Percentiles rank a stretch among this genome's conserved stretches.
Evolutionary conservation across 2,113 vertebrate genomes (phyloP).

Genomic region (Chiloscyllium plagiosum): DNA sequence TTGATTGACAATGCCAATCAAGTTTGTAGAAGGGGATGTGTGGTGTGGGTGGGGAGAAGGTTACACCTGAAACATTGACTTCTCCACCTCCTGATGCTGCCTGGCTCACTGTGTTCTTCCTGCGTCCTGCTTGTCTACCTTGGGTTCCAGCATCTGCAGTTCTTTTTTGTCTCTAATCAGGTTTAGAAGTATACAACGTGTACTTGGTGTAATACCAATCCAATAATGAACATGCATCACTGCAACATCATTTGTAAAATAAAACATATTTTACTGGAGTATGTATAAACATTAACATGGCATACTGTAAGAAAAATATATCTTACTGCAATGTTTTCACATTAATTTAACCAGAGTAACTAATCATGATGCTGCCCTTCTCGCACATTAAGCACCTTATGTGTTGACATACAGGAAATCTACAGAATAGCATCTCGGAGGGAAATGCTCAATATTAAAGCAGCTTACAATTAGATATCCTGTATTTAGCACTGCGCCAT

Average conservation of each 20-base stretch:
- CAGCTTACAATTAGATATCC: not conserved
- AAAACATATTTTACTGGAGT: not conserved
- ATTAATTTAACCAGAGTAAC: not conserved
- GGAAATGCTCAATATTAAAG: not conserved
- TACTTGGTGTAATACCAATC: not conserved
- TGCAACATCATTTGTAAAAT: not conserved
- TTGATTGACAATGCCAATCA: not conserved
- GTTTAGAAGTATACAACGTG: not conserved
- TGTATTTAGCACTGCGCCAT: not conserved
- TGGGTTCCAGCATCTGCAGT: too few species aligned
- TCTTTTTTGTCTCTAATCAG: not conserved
- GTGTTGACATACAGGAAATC: not conserved
- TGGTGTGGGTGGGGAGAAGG: too few species aligned
- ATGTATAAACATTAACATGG: not conserved
- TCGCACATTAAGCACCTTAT: not conserved
- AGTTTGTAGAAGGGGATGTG: too few species aligned
- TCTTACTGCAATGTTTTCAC: not conserved
- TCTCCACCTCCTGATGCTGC: too few species aligned
- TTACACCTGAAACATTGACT: too few species aligned
- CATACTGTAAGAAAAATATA: not conserved
- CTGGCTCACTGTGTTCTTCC: too few species aligned
- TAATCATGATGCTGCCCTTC: not conserved
- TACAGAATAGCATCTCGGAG: not conserved
- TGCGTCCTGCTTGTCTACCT: too few species aligned
- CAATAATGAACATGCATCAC: not conserved